Conservation (phyloP, 2,797 vertebrate genomes). For the Aldrovandia affinis region DNA sequence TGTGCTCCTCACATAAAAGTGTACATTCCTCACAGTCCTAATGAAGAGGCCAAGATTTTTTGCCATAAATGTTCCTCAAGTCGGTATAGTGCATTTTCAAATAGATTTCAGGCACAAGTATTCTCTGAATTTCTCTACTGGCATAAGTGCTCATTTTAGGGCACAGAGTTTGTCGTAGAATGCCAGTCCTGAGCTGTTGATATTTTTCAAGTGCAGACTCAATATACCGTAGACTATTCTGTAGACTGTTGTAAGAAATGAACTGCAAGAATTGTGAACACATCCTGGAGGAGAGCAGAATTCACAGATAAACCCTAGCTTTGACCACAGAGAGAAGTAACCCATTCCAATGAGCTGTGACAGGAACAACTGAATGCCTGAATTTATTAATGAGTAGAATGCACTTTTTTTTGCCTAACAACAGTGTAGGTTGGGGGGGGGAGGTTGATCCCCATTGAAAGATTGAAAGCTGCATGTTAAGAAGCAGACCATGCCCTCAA, state of each 20-base stretch:
- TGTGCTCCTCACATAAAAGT: too few relatives aligned
- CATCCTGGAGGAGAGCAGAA: neutral
- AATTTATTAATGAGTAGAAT: slow-evolving; percentile 19
- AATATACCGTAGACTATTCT: neutral
- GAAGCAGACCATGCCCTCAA: neutral
- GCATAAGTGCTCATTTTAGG: neutral
- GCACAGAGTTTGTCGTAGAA: neutral
- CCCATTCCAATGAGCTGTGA: neutral
- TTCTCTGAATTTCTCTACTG: neutral
- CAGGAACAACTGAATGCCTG: neutral
- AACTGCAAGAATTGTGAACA: neutral
- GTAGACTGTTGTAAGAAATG: neutral
- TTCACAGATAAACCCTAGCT: neutral
- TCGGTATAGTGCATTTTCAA: neutral
- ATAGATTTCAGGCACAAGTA: neutral
- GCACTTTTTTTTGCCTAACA: neutral
- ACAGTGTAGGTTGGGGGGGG: neutral
- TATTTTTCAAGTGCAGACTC: neutral
- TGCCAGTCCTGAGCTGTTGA: neutral
- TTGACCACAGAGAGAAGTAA: neutral
- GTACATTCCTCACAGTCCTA: too few relatives aligned
- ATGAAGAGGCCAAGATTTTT: too few relatives aligned
- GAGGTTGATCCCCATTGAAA: neutral
- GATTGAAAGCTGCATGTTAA: neutral
- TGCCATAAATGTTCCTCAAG: too few relatives aligned